Evolutionary conservation across 2,797 vertebrate species (phyloP).

Genomic region (Semaprochilodus insignis): DNA sequence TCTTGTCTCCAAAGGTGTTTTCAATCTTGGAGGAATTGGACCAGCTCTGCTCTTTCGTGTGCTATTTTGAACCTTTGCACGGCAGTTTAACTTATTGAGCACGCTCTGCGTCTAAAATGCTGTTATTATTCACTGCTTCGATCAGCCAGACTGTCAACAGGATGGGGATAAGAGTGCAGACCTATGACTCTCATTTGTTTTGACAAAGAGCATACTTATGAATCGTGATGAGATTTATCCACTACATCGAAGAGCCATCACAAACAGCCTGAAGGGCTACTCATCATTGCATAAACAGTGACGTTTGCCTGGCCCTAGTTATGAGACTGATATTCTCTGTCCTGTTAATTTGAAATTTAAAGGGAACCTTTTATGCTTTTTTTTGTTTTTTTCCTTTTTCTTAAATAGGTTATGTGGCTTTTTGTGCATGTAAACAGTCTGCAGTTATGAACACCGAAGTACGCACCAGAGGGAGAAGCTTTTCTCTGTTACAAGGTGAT

Average conservation of each 20-base stretch:
- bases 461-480: no score
- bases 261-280: background rate
- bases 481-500: no score
- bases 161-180: slow-evolving; percentile 6
- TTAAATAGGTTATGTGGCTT: no score
- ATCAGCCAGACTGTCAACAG: slow-evolving; percentile 8
- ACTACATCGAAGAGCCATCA: background rate
- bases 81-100: slow-evolving; percentile 6
- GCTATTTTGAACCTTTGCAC: slow-evolving; percentile 36
- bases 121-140: background rate
- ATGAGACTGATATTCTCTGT: background rate
- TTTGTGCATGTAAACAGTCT: no score
- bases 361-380: background rate
- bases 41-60: slow-evolving; percentile 70
- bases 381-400: no score
- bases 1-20: slow-evolving; percentile 80
- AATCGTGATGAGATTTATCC: background rate
- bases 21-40: slow-evolving; percentile 79
- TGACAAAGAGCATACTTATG: background rate
- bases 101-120: slow-evolving; percentile 9
- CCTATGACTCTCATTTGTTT: background rate
- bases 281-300: background rate
- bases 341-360: background rate
- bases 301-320: background rate
- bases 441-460: no score